phyloP scores from a whole-genome alignment of 2,797 vertebrate genomes.

The Schizopygopsis pylzovi region DNA sequence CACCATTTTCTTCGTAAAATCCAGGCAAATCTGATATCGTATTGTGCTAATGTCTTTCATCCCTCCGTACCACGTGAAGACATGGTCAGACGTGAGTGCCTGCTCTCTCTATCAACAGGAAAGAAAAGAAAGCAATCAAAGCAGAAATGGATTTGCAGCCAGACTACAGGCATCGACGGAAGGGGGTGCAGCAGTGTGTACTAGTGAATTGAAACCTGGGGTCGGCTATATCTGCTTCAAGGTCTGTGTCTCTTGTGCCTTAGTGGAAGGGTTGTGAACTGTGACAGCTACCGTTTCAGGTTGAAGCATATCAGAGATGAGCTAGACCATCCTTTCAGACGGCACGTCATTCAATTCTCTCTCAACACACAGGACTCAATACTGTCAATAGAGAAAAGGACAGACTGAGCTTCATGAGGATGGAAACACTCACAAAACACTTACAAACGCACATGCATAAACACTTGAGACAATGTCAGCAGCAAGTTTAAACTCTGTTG shows the following conservation, averaged over 20 bases:
- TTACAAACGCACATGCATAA: slow-evolving; percentile 18
- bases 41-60: slow-evolving; percentile 33
- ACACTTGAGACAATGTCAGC: not conserved
- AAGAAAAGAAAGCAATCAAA: slow-evolving; percentile 72
- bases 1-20: slow-evolving; percentile 6
- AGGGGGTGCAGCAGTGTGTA: slow-evolving; percentile 40
- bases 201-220: slow-evolving; percentile 63
- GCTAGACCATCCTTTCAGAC: slow-evolving; percentile 57
- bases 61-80: slow-evolving; percentile 4
- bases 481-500: not conserved
- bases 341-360: slow-evolving; percentile 55
- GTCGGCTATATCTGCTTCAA: slow-evolving; percentile 60
- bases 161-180: slow-evolving; percentile 44
- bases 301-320: slow-evolving; percentile 50
- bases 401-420: slow-evolving; percentile 48
- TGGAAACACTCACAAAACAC: slow-evolving; percentile 6
- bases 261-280: slow-evolving; percentile 63
- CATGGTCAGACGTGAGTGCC: slow-evolving; percentile 36
- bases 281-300: slow-evolving; percentile 62
- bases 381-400: slow-evolving; percentile 39
- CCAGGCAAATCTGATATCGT: not conserved
- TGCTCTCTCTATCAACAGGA: slow-evolving; percentile 50
- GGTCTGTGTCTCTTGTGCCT: slow-evolving; percentile 62
- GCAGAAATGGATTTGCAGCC: slow-evolving; percentile 64
- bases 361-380: slow-evolving; percentile 47